Base-by-base conservation (phyloP, 2,113 vertebrate species). In the Athene cunicularia region DNA sequence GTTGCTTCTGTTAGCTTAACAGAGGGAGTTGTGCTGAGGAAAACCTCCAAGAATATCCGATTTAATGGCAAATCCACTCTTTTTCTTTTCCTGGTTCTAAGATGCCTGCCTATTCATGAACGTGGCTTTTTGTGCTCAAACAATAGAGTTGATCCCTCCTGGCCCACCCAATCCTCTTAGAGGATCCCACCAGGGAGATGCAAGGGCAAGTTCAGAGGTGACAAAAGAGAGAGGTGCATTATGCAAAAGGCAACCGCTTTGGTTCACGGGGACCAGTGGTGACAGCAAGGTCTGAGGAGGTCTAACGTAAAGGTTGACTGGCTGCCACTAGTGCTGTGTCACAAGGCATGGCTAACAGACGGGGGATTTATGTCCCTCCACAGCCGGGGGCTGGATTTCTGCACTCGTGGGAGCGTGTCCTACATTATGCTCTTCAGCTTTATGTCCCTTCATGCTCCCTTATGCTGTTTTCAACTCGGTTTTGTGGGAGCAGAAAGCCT, bases 41-140 rank as follows among this genome's bases (percentile, higher is more conserved):
- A 95, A 96, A 89, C 67, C 60, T 92, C 64, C 74, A 73, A 66
- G 93, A 96, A 96, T 90, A 97, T 96, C 96, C 45, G 67, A 96
- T 97, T 97, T 97, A 94, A 93, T 71, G 56, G 89, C 91, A 97
- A 97, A 97, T 95, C 93, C 84, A 89, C 49, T 81, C 22, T 75
- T 67, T 80, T 75, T 86, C 84, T 91, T 84, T 80, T 45, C 56
- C 82, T 87, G 56, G 41, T 75, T 91, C 82, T 93, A 16, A 91
- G 81, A 76, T 66, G 91, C 83, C 62, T 95, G 86, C 68, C 62
- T 94, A 2, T 45, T 92, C 91, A 97, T 93, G 90, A 96, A 80
- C 8, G 0, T 2, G 1, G 80, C 74, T 96, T 95, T 96, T 94
- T 96, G 88, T 94, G 85, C 52, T 92, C 87, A 76, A 26, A 92